Evolutionary conservation across 2,797 vertebrate species (phyloP), one percentile per base, ranked within the genome.

Genomic region (Malurus leucopterus): DNA sequence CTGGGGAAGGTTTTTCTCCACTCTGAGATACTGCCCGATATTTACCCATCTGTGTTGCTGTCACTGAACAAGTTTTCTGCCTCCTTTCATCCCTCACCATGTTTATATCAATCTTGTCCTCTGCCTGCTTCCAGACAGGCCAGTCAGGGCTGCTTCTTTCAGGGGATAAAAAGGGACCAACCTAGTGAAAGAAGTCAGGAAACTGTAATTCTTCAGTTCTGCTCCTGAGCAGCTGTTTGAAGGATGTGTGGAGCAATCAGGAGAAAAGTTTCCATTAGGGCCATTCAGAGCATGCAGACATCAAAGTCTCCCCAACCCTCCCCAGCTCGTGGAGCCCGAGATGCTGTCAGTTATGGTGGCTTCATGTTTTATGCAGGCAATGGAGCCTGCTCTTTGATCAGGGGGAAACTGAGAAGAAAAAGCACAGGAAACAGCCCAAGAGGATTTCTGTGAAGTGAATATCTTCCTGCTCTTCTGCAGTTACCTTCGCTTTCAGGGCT

Each of bases 341-440:
- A 9, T 1, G 53, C 53, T 53, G 77, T 83, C 81, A 84, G 65
- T 49, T 70, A 4, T 38, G 16, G 2, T 2, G 2, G 43, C 53
- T 91, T 89, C 72, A 89, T 94, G 69, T 36, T 75, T 95, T 92
- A 95, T 93, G 88, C 87, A 95, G 69, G 7, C 51, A 26, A 32
- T 32, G 71, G 30, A 91, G 67, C 54, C 46, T 84, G 74, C 53
- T 67, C 68, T 95, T 95, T 95, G 91, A 95, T 94, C 88, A 62
- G 54, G 71, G 63, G 53, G 43, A 92, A 88, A 65, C 34, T 12
- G 69, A 84, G 84, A 84, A 73, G 69, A 59, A 77, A 88, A 86
- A 80, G 46, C 22, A 12, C 15, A 32, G 34, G 58, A 78, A 94
- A 58, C 30, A 73, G 32, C 89, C 67, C 62, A 26, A 64, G 76